Conservation (phyloP, 2,113 vertebrate genomes). For the Ophthalmolycus amberensis region DNA sequence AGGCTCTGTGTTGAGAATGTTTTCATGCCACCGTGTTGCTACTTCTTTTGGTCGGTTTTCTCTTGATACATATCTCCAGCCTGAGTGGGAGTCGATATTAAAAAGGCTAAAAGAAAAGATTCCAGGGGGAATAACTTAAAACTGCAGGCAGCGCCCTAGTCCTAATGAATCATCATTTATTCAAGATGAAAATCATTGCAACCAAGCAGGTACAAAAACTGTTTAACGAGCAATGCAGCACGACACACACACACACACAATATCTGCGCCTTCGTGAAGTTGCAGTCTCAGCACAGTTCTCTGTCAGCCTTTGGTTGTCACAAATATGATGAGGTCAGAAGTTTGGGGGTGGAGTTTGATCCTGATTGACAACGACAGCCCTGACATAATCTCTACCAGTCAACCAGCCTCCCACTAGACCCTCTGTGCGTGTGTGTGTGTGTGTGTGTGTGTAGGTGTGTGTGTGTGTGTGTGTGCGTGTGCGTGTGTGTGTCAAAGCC, state of each 20-base stretch:
- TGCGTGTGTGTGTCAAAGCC: conserved; percentile 5
- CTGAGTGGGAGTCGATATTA: no score
- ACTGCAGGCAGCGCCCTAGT: no score
- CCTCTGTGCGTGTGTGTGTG: conserved; percentile 3
- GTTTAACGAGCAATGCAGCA: neutral
- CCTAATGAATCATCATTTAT: neutral
- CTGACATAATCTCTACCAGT: conserved; percentile 79
- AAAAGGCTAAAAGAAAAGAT: neutral
- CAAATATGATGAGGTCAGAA: conserved; percentile 79
- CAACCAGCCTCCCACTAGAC: conserved; percentile 72
- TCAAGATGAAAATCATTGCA: neutral
- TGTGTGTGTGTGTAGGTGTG: conserved; percentile 22
- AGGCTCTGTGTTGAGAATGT: neutral
- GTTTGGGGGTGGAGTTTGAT: conserved; percentile 77
- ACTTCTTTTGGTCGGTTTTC: neutral
- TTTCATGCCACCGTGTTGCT: neutral
- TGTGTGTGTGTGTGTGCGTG: conserved; percentile 7
- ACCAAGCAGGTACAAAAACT: neutral
- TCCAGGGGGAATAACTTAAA: neutral
- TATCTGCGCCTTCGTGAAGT: conserved; percentile 45
- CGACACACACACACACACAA: conserved; percentile 6
- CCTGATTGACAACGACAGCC: conserved; percentile 79
- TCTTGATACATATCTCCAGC: neutral
- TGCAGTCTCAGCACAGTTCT: conserved; percentile 77
- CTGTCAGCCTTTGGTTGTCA: conserved; percentile 76